phyloP scores from a whole-genome alignment of 2,113 vertebrate genomes.

The Pygoscelis antarcticus region DNA sequence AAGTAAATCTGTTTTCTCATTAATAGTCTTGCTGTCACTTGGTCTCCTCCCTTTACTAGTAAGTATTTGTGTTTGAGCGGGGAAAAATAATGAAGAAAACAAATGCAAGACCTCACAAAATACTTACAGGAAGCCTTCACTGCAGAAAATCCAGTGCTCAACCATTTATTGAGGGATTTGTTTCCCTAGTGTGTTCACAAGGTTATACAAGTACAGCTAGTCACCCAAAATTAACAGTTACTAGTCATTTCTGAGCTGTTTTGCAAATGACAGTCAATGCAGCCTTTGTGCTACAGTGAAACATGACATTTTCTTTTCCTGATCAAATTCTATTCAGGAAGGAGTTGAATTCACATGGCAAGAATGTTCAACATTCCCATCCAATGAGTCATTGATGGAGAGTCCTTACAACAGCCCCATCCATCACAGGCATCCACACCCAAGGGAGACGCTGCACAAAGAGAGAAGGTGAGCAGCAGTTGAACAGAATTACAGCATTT shows the following conservation, averaged over 20 bases:
- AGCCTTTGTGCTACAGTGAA: not conserved
- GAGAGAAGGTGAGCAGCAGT: not conserved
- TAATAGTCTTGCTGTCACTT: too few relatives aligned
- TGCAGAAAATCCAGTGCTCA: not conserved
- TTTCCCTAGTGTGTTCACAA: not conserved
- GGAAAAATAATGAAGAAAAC: not conserved
- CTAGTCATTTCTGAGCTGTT: not conserved
- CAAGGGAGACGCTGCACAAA: not conserved
- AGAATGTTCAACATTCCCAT: not conserved
- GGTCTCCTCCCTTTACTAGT: not conserved
- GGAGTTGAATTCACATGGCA: rapidly evolving
- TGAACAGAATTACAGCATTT: rapidly evolving
- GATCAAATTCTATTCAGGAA: not conserved
- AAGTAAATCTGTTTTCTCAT: not conserved
- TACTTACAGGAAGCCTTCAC: not conserved
- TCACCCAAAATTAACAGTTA: not conserved
- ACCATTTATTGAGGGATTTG: not conserved
- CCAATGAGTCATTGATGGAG: not conserved
- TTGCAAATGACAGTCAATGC: not conserved
- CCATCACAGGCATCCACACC: not conserved
- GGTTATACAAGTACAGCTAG: not conserved
- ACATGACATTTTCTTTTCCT: not conserved
- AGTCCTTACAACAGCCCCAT: too few relatives aligned
- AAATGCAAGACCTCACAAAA: not conserved
- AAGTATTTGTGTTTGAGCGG: not conserved